phyloP scores from a whole-genome alignment of 2,797 vertebrate species.

The Pseudochirops corinnae region DNA sequence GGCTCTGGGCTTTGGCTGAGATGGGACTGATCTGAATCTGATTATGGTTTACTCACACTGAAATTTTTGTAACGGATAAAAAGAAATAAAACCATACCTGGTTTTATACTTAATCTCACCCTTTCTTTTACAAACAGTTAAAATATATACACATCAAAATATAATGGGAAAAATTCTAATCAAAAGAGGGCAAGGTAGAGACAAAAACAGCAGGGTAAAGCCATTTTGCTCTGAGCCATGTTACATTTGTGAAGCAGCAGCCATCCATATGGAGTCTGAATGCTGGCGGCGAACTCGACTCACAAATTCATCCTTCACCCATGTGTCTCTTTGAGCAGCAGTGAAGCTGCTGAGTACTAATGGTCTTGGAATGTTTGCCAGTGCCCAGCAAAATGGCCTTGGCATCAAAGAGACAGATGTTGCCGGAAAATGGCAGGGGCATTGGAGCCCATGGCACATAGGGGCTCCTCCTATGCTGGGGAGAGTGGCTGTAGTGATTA shows the following conservation, averaged over 20 bases:
- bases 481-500: constrained; percentile 78
- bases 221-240: constrained; percentile 46
- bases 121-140: constrained; percentile 34
- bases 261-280: constrained; percentile 60
- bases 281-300: constrained; percentile 63
- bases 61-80: neutral
- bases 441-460: constrained; percentile 7
- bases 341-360: constrained; percentile 55
- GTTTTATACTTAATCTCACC: constrained; percentile 44
- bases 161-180: constrained; percentile 13
- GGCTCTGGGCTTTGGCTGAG: neutral
- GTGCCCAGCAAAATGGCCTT: constrained; percentile 69
- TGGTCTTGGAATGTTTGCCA: constrained; percentile 71
- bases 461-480: constrained; percentile 56
- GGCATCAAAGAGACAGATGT: constrained; percentile 83
- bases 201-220: constrained; percentile 48
- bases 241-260: constrained; percentile 33
- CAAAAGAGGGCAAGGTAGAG: constrained; percentile 23
- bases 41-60: constrained; percentile 15
- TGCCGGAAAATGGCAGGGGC: constrained; percentile 69
- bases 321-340: constrained; percentile 55
- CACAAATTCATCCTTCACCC: constrained; percentile 51
- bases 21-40: neutral
- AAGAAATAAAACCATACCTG: constrained; percentile 35
- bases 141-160: constrained; percentile 51